Evolutionary conservation across 2,113 vertebrate genomes (phyloP).

Genomic region (Phaethornis superciliosus): DNA sequence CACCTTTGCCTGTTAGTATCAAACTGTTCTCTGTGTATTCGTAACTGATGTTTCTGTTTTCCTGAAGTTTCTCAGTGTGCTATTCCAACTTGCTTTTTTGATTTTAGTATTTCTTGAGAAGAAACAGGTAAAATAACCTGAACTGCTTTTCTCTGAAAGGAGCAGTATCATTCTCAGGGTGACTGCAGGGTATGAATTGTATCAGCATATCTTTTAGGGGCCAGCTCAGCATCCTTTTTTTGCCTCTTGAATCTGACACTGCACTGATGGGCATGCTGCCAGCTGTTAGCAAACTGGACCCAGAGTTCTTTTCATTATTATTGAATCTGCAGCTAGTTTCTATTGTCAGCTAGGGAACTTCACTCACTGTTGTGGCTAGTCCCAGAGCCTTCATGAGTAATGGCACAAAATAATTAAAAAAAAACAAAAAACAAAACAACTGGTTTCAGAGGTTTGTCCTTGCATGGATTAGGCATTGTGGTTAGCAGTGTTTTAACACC

Average conservation of each 20-base stretch:
- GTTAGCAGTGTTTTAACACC: slow-evolving; percentile 10
- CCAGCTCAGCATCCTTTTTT: not conserved
- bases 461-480: not conserved
- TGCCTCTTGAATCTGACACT: slow-evolving; percentile 24
- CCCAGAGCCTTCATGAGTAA: not conserved
- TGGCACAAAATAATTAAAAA: not conserved
- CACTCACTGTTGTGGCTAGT: not conserved
- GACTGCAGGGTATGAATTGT: slow-evolving; percentile 31
- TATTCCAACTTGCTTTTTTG: not conserved
- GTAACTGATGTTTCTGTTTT: not conserved
- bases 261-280: slow-evolving; percentile 48
- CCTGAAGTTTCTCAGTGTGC: not conserved
- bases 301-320: slow-evolving; percentile 14
- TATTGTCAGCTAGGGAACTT: not conserved
- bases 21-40: not conserved
- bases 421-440: not conserved
- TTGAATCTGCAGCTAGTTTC: slow-evolving; percentile 36
- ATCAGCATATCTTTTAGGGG: slow-evolving; percentile 32
- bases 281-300: slow-evolving; percentile 47
- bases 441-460: not conserved
- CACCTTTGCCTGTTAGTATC: slow-evolving; percentile 27
- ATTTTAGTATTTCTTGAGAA: not conserved
- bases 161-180: not conserved
- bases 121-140: not conserved
- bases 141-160: not conserved